A percentile compares a stretch with the other conserved stretches of the same genome.
Conservation (phyloP, 2,113 vertebrate species). For the Takifugu flavidus region DNA sequence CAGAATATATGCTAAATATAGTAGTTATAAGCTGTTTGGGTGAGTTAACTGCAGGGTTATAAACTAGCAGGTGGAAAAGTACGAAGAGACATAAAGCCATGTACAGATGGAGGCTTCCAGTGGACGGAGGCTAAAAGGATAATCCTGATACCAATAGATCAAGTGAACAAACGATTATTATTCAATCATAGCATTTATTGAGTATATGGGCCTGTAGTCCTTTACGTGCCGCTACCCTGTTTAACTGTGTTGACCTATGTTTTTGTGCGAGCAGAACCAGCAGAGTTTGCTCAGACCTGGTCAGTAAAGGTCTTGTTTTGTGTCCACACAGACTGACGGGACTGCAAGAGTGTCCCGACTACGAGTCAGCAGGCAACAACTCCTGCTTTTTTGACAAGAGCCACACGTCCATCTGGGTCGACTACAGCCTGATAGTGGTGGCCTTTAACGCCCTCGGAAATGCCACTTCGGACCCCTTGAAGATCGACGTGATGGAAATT, state of each 20-base stretch:
- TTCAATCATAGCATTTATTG: too few relatives aligned
- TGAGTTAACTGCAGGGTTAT: neutral
- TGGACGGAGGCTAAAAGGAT: neutral
- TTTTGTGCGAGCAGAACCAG: neutral
- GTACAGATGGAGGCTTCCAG: slow-evolving; percentile 4
- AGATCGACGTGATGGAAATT: slow-evolving; percentile 82
- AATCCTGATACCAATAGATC: neutral
- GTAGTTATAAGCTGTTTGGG: neutral
- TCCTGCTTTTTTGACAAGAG: slow-evolving; percentile 87
- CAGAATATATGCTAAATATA: neutral
- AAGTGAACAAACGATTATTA: neutral
- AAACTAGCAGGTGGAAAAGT: slow-evolving; percentile 38
- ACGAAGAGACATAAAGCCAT: slow-evolving; percentile 21
- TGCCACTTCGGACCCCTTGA: slow-evolving; percentile 72
- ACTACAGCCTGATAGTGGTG: slow-evolving; percentile 80
- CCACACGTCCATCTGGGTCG: slow-evolving; percentile 81
- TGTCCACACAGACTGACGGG: slow-evolving; percentile 46
- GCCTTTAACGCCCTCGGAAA: slow-evolving; percentile 83
- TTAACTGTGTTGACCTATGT: neutral
- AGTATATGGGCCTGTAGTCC: too few relatives aligned
- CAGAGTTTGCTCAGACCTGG: neutral
- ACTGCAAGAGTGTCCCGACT: slow-evolving; percentile 86
- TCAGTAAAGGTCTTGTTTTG: slow-evolving; percentile 25
- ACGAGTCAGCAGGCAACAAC: slow-evolving; percentile 79
- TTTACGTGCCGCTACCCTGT: too few relatives aligned